phyloP scores from a whole-genome alignment of 30 jellyfish, hydroid and myxozoan genomes.

The Rhopilema esculentum region DNA sequence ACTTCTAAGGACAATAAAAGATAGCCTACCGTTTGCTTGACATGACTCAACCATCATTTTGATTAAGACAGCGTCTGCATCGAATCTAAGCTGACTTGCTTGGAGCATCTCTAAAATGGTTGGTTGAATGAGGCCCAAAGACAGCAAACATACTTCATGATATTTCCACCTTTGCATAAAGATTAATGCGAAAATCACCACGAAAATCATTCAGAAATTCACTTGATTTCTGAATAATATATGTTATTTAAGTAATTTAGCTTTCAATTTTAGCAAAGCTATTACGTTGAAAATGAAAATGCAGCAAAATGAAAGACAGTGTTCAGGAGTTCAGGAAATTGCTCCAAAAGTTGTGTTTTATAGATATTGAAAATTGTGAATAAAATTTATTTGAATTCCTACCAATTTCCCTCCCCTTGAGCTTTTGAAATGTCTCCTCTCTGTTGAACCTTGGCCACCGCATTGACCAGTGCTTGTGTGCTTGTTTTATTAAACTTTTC shows the following conservation, averaged over 20 bases:
- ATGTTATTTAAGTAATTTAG: too few species aligned
- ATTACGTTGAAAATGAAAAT: too few species aligned
- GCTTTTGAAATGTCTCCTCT: constrained; percentile 75
- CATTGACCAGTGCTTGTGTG: constrained; percentile 77
- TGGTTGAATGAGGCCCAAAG: constrained; percentile 83
- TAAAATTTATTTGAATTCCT: neutral
- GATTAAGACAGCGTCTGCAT: constrained; percentile 64
- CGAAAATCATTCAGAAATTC: too few species aligned
- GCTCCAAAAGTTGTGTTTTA: too few species aligned
- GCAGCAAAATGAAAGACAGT: too few species aligned
- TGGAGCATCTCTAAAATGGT: constrained; percentile 69
- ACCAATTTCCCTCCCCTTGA: constrained; percentile 83
- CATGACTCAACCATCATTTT: constrained; percentile 73
- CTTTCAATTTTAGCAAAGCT: too few species aligned
- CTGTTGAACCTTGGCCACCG: constrained; percentile 76
- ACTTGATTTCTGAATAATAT: too few species aligned
- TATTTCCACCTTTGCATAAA: constrained; percentile 88
- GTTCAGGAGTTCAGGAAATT: too few species aligned
- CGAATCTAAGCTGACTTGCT: constrained; percentile 58
- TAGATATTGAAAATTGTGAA: neutral
- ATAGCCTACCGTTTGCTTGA: constrained; percentile 38
- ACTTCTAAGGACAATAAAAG: too few species aligned
- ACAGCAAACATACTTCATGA: constrained; percentile 85
- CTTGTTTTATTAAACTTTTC: constrained; percentile 66
- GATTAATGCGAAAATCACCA: too few species aligned